These are phyloP conservation scores for Zeuzera pyrina DNA, from an alignment of 2,888 invertebrate species.

Conservation along the genomic window DNA sequence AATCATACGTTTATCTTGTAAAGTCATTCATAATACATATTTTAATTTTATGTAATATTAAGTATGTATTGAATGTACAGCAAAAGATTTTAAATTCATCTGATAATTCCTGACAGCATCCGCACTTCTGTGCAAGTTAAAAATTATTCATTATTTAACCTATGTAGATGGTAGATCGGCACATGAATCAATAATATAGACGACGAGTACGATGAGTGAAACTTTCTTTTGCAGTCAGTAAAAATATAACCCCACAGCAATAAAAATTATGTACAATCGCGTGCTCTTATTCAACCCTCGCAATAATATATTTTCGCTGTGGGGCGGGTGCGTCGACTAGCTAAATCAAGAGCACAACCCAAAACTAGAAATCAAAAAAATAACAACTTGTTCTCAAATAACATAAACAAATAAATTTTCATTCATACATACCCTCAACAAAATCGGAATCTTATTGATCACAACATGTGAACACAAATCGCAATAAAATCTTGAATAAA, in stretches of 20 bases:
- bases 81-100: no score
- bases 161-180: no score
- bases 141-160: no score
- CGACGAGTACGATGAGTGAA: no score
- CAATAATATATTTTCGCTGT: constrained; percentile 34
- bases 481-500: constrained; percentile 15
- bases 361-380: constrained; percentile 1
- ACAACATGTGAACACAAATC: constrained; percentile 49
- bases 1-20: no score
- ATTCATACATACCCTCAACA: constrained; percentile 56
- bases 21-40: no score
- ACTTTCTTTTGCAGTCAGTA: constrained; percentile 27
- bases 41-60: no score
- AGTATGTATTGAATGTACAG: no score
- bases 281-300: constrained; percentile 48
- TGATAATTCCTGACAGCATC: no score
- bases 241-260: constrained; percentile 40
- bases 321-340: constrained; percentile 22
- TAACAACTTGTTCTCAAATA: constrained; percentile 15
- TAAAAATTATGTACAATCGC: constrained; percentile 37
- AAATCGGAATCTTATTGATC: constrained; percentile 49
- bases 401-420: constrained; percentile 26
- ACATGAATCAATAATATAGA: no score
- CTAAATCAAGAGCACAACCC: constrained; percentile 26
- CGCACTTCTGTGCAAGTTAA: no score